Conservation (phyloP, 2,113 vertebrate species). For the Thalassarche chlororhynchos region DNA sequence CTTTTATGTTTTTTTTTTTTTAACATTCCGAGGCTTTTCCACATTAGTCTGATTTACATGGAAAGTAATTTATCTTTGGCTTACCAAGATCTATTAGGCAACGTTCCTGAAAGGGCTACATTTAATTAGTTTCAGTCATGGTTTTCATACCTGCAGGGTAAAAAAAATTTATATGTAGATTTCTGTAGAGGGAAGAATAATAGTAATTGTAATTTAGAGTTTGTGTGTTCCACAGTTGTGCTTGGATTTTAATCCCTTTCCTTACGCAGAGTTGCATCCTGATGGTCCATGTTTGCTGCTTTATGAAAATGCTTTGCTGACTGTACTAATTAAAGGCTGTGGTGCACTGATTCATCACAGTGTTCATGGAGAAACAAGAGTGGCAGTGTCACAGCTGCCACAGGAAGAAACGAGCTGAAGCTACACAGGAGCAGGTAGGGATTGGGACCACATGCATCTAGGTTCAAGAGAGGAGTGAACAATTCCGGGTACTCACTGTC, state of each 20-base stretch:
- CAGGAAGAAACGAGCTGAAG: neutral
- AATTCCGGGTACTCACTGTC: neutral
- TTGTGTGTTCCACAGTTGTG: neutral
- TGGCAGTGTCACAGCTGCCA: neutral
- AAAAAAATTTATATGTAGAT: neutral
- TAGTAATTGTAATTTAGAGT: neutral
- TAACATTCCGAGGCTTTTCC: neutral
- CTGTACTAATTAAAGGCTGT: neutral
- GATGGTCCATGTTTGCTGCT: neutral
- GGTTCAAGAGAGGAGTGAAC: neutral
- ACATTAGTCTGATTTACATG: neutral
- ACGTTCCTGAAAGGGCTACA: neutral
- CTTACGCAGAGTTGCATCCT: neutral
- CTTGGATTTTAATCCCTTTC: neutral
- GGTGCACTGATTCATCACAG: neutral
- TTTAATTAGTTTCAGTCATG: neutral
- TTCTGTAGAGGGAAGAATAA: neutral
- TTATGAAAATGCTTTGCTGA: neutral
- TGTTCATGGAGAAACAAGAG: neutral
- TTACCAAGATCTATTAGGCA: neutral
- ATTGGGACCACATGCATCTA: rapidly evolving
- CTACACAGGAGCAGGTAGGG: neutral
- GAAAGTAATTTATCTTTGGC: neutral
- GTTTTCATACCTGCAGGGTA: neutral
- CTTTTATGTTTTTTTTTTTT: neutral